These are phyloP conservation scores for Charadrius vociferus DNA, from an alignment of 2,113 vertebrate species.

Conservation along the genomic window DNA sequence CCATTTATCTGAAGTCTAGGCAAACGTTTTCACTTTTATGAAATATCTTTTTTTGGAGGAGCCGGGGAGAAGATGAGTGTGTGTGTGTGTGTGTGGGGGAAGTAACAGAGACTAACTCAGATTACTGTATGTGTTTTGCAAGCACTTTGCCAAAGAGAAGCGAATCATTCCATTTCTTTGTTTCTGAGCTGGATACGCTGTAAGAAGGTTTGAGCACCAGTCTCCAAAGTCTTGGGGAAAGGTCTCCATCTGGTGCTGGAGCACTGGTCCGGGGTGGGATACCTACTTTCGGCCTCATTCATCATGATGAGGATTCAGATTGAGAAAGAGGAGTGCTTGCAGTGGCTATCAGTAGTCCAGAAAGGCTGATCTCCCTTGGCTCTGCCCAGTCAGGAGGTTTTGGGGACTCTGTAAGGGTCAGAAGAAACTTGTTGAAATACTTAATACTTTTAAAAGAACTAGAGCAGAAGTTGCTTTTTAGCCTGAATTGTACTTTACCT, in stretches of 20 bases:
- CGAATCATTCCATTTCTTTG: background rate
- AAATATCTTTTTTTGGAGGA: background rate
- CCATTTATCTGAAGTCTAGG: background rate
- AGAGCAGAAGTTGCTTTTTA: background rate
- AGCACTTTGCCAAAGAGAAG: background rate
- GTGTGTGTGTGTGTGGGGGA: too few relatives aligned
- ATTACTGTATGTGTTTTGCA: background rate
- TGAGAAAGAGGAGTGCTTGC: background rate
- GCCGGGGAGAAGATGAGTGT: background rate
- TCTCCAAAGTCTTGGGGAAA: background rate
- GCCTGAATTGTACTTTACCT: background rate
- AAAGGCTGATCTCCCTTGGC: background rate
- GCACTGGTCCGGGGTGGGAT: background rate
- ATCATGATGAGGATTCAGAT: rapidly evolving
- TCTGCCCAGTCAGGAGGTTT: background rate
- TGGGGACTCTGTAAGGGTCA: background rate
- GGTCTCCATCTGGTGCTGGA: background rate
- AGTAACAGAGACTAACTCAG: background rate
- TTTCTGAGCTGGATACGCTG: background rate
- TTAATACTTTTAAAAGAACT: background rate
- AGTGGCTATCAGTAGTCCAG: background rate
- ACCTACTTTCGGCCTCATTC: background rate
- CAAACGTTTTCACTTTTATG: background rate
- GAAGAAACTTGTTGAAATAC: background rate
- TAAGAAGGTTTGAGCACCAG: background rate